Conservation (phyloP, 1,140 invertebrate species). For the Heterodera schachtii region DNA sequence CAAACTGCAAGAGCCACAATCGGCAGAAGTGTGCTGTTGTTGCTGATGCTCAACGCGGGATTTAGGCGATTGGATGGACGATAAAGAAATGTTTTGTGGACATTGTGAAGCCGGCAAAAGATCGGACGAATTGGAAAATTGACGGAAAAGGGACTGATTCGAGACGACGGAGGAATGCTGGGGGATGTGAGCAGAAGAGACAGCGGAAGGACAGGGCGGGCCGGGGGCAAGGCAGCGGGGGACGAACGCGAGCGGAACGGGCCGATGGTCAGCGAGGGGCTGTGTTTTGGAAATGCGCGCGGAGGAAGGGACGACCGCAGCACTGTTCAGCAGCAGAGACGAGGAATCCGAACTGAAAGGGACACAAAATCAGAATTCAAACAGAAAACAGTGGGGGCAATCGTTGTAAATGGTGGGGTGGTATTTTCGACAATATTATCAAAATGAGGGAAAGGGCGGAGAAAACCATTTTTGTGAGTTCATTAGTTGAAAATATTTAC, state of each 20-base stretch:
- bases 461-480: neutral
- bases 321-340: conserved; percentile 7
- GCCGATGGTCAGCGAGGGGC: neutral
- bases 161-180: neutral
- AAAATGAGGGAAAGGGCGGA: conserved; percentile 5
- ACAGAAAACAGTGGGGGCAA: neutral
- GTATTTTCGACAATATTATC: too few relatives aligned
- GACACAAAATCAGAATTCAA: neutral
- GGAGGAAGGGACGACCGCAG: neutral
- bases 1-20: neutral
- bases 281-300: neutral
- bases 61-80: neutral
- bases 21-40: neutral
- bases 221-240: conserved; percentile 8
- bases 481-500: neutral
- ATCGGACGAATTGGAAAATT: neutral
- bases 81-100: neutral
- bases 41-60: neutral
- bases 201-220: neutral
- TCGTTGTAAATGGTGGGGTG: too few relatives aligned
- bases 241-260: neutral
- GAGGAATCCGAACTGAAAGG: conserved; percentile 7
- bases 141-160: neutral
- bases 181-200: neutral
- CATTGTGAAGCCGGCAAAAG: neutral